These are phyloP conservation scores for Petrophora chlorosata DNA, from an alignment of 2,888 invertebrate species.

Conservation along the genomic window DNA sequence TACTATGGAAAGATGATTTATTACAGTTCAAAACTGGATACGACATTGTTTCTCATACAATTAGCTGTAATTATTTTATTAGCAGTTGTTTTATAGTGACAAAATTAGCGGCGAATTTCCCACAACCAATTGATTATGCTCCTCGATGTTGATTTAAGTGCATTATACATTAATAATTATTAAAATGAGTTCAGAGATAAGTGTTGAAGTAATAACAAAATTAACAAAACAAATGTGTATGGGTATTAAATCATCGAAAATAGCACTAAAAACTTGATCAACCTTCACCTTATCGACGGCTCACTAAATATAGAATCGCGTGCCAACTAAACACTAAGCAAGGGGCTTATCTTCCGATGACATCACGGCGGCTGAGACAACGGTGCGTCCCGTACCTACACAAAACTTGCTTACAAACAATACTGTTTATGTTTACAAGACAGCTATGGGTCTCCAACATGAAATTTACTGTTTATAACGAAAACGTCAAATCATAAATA, in stretches of 20 bases:
- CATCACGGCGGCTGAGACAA: constrained; percentile 35
- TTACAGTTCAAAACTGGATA: too few species aligned
- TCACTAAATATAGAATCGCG: constrained; percentile 56
- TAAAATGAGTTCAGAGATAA: constrained; percentile 2
- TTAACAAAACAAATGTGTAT: too few species aligned
- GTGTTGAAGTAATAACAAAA: not conserved
- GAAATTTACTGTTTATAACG: constrained; percentile 13
- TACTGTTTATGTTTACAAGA: constrained; percentile 17
- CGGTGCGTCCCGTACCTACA: constrained; percentile 12
- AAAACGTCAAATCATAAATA: constrained; percentile 11
- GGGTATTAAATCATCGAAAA: constrained; percentile 14
- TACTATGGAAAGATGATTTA: too few species aligned
- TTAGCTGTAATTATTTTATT: too few species aligned
- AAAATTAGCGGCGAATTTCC: not conserved
- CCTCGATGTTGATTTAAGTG: constrained; percentile 4
- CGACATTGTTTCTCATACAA: too few species aligned
- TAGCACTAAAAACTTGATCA: constrained; percentile 46
- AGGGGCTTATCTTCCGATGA: constrained; percentile 49
- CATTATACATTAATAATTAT: not conserved
- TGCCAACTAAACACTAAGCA: constrained; percentile 42
- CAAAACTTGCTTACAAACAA: constrained; percentile 29
- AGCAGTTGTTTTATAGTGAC: too few species aligned
- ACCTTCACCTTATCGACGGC: constrained; percentile 69
- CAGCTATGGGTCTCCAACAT: constrained; percentile 6
- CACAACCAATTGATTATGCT: not conserved